A percentile compares a stretch with the other conserved stretches of the same genome.
Evolutionary conservation across 2,113 vertebrate genomes (phyloP).

Genomic region (Apteryx owenii): DNA sequence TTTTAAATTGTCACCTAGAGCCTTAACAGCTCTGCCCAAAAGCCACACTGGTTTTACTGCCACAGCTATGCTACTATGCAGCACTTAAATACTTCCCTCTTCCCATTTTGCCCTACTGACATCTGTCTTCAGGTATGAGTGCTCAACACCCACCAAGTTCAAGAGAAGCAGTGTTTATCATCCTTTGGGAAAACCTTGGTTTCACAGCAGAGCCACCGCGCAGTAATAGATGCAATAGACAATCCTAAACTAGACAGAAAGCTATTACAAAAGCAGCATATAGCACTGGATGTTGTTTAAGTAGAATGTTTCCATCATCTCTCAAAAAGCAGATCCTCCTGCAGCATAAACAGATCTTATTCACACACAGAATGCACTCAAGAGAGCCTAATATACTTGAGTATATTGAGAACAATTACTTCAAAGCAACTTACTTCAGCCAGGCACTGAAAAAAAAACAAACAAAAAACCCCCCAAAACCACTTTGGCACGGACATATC

Average conservation of each 20-base stretch:
- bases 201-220: not conserved
- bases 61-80: not conserved
- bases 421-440: not conserved
- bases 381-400: slow-evolving; percentile 12
- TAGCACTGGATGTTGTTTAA: not conserved
- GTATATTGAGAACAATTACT: slow-evolving; percentile 1
- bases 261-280: not conserved
- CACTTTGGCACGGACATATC: not conserved
- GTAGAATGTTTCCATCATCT: slow-evolving; percentile 18
- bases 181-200: not conserved
- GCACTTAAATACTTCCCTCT: not conserved
- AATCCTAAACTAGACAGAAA: slow-evolving; percentile 40
- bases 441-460: not conserved
- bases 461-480: not conserved
- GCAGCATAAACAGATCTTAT: slow-evolving; percentile 15
- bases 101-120: not conserved
- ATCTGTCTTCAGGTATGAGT: not conserved
- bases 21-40: not conserved
- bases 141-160: not conserved
- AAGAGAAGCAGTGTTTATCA: not conserved
- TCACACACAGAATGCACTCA: slow-evolving; percentile 1
- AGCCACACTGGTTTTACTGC: not conserved
- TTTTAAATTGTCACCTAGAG: not conserved
- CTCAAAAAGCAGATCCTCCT: slow-evolving; percentile 26
- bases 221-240: slow-evolving; percentile 1